phyloP scores from a whole-genome alignment of 2,888 invertebrate genomes.

The Barypeithes pellucidus region DNA sequence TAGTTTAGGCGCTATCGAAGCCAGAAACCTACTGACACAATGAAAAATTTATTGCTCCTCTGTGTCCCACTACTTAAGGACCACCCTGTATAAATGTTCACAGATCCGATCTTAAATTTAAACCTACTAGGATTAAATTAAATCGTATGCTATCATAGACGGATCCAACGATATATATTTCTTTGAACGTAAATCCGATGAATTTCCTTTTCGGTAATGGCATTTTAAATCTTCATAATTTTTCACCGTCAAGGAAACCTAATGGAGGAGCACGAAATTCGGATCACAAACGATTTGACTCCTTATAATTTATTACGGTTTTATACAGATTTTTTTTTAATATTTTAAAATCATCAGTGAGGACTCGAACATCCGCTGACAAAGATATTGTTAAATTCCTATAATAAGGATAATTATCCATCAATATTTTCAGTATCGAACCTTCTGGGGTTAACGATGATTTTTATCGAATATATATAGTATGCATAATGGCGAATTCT shows the following conservation, averaged over 20 bases:
- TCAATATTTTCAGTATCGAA: too few relatives aligned
- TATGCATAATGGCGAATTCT: too few relatives aligned
- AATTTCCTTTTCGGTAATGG: constrained; percentile 6
- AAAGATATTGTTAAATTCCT: too few relatives aligned
- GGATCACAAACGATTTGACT: constrained; percentile 2
- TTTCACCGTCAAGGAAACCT: constrained; percentile 6
- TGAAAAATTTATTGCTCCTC: too few relatives aligned
- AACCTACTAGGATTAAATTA: background rate
- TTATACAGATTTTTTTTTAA: background rate
- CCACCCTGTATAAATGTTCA: background rate
- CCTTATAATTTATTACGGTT: background rate
- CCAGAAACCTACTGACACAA: too few relatives aligned
- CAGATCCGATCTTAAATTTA: background rate
- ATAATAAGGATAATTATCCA: too few relatives aligned
- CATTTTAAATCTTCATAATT: constrained; percentile 18
- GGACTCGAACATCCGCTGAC: background rate
- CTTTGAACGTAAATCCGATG: background rate
- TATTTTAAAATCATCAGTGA: background rate
- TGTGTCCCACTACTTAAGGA: too few relatives aligned
- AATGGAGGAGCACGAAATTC: background rate
- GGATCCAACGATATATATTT: background rate
- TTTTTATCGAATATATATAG: too few relatives aligned
- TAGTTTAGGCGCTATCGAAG: too few relatives aligned
- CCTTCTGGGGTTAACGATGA: too few relatives aligned
- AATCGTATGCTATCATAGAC: constrained; percentile 2